Evolutionary conservation across 2,113 vertebrate species (phyloP).

Genomic region (Brevimyrus niger): DNA sequence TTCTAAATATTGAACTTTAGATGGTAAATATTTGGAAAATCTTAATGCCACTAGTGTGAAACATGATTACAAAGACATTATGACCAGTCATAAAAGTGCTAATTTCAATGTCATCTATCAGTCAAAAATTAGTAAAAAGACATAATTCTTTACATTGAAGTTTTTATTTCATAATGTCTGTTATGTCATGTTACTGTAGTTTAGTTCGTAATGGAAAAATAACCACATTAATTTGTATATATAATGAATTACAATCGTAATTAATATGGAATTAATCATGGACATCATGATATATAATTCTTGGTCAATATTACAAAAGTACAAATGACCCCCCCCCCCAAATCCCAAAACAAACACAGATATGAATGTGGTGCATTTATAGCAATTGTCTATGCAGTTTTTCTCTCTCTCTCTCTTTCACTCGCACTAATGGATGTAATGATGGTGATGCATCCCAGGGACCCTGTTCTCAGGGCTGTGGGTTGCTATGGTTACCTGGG

Average conservation of each 20-base stretch:
- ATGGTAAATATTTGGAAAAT: background rate
- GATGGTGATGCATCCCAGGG: conserved; percentile 42
- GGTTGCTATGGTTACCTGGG: conserved; percentile 39
- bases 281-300: background rate
- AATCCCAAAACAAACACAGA: background rate
- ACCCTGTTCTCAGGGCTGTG: conserved; percentile 35
- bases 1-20: background rate
- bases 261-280: background rate
- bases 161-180: background rate
- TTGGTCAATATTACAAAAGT: background rate
- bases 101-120: background rate
- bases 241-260: background rate
- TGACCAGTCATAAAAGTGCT: background rate
- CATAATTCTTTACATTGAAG: background rate
- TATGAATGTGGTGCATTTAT: background rate
- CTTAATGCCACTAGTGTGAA: background rate
- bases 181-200: too few relatives aligned
- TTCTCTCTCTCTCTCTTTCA: conserved; percentile 19
- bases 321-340: background rate
- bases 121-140: background rate
- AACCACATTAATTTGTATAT: background rate
- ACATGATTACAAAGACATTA: background rate
- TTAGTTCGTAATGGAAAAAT: background rate
- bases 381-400: conserved; percentile 7
- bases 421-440: conserved; percentile 30